Evolutionary conservation across 2,888 invertebrate species (phyloP), one percentile per base, ranked within the genome.

Genomic region (Spilarctia lutea): DNA sequence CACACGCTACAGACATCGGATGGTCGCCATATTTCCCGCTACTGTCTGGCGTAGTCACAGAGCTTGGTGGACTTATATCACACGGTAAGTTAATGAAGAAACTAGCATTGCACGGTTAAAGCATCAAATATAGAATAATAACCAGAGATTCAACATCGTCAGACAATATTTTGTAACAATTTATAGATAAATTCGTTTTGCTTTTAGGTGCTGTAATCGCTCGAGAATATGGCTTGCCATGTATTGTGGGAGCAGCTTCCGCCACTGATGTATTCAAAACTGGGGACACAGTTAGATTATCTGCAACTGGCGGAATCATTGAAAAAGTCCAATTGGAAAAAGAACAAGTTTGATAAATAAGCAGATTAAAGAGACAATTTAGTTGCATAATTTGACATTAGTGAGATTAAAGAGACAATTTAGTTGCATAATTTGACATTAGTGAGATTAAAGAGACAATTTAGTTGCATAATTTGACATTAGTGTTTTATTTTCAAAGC

Each of bases 1-100:
- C 98, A 0, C 96, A 96, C 83, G 96, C 97, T 65, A 98, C 98
- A 0, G 98, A 98, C 88, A 97, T 98, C 81, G 98, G 98, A 2
- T 98, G 98, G 98, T 97, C 97, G 3, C 98, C 98, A 0, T 98
- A 98, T 92, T 98, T 98, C 91, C 98, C 98, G 0, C 96, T 98
- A 69, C 90, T 98, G 30, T 94, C 97, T 0, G 98, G 98, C 16
- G 96, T 98, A 69, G 97, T 98, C 16, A 98, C 98, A 0, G 98
- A 98, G 91, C 95, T 98, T 0, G 98, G 98, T 0, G 98, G 98
- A 45, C 96, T 98, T 6, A 97, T 98, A 82, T 98, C 98, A 56
- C 98, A 98, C 7, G 52, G 52, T 56, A 56, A 56, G 52, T n/a
- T 56, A 7, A 56, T 24, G n/a, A n/a, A n/a, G n/a, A n/a, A n/a